Conservation (phyloP, 2,113 vertebrate species). For the Spheniscus mendiculus region DNA sequence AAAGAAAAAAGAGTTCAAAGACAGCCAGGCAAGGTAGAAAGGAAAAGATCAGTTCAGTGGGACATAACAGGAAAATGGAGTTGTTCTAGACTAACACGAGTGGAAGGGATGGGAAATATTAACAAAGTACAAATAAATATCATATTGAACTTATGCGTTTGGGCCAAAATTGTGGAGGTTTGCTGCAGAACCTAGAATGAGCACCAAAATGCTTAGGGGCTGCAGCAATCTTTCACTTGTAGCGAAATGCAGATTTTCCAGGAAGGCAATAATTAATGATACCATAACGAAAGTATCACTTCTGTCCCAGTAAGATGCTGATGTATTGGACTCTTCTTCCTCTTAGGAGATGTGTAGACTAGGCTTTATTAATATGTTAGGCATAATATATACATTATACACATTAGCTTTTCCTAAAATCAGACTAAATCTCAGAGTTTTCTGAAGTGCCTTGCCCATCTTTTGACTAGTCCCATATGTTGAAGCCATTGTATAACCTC, state of each 20-base stretch:
- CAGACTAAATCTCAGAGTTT: neutral
- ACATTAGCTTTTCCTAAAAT: neutral
- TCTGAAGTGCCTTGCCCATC: neutral
- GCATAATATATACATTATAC: neutral
- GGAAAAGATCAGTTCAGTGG: neutral
- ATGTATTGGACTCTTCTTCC: neutral
- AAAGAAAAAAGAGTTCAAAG: neutral
- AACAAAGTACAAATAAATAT: neutral
- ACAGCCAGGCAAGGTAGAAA: neutral
- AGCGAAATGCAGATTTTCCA: neutral
- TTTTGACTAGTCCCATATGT: neutral
- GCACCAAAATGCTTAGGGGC: neutral
- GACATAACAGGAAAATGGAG: neutral
- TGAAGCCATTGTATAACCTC: neutral
- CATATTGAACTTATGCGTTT: neutral
- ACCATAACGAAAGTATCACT: neutral
- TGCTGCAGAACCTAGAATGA: neutral
- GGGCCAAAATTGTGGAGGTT: neutral
- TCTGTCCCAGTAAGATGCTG: neutral
- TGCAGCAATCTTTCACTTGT: neutral
- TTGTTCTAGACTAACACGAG: neutral
- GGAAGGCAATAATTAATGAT: neutral
- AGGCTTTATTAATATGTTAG: neutral
- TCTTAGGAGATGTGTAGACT: neutral
- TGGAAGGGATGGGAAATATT: neutral